Evolutionary conservation across 2,888 invertebrate species (phyloP), one percentile per base, ranked within the genome.

Genomic region (Hyposoter dolosus): DNA sequence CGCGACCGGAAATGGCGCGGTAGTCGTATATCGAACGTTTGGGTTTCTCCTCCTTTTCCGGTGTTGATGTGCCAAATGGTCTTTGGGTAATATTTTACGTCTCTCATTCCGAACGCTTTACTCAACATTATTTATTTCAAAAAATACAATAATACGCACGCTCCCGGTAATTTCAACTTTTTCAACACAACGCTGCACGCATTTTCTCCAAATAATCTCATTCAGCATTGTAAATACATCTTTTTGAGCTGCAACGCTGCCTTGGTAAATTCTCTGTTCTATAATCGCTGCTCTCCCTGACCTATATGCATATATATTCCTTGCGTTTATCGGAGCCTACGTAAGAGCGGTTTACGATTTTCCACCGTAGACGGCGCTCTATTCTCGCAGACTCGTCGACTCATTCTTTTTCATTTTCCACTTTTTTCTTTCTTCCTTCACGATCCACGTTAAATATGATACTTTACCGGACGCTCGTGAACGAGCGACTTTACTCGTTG

Each of bases 11-110:
- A 85, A 63, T 78, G 68, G 86, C 77, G 82, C 82, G 88, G 79
- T 75, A 85, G 85, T 91, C 89, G 88, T 90, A 83, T 89, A 89
- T 91, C 90, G 90, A 91, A 89, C 68, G 76, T 74, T 66, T 68
- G 65, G 76, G 80, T 69, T 83, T 86, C 88, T 88, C 88, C 82
- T 92, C 90, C 93, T 93, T 92, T 93, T 93, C 93, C 93, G 93
- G 90, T 91, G 86, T 88, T 88, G 91, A 89, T 87, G 90, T 90
- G 90, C 91, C 90, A 91, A 91, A 89, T 89, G 88, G 86, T 89
- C 88, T 89, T 90, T 90, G 92, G 93, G 92, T 93, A 93, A 93
- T 91, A 92, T 93, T 93, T 90, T 92, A 92, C 92, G 89, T 93
- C 93, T 93, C 90, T 89, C 91, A 93, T 93, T 92, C 90, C 90